Conservation (phyloP, 1,140 invertebrate genomes). For the Ceratoteleas bidentatus region DNA sequence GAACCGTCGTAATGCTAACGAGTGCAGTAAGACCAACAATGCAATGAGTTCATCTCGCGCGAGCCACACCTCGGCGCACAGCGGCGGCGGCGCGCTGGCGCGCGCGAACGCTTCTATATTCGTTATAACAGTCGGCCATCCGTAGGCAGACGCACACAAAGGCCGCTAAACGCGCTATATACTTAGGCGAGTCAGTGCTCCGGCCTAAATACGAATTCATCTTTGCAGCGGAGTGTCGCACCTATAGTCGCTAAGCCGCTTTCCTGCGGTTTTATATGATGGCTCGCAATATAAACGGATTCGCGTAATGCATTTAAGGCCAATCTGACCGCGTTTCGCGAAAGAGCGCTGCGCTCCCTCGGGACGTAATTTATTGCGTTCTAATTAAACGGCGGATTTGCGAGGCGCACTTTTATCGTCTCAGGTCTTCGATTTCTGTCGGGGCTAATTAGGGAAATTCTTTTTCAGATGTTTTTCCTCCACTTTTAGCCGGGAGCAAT, state of each 20-base stretch:
- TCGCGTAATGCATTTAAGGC: conserved; percentile 52
- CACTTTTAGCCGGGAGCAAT: neutral
- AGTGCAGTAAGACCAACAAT: conserved; percentile 47
- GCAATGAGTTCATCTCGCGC: conserved; percentile 55
- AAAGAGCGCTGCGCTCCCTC: conserved; percentile 11
- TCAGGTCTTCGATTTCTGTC: conserved; percentile 3
- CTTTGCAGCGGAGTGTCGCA: conserved; percentile 38
- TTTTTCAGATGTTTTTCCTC: too few relatives aligned
- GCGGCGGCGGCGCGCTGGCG: conserved; percentile 15
- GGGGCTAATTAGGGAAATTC: conserved; percentile 10
- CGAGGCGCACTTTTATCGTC: conserved; percentile 30
- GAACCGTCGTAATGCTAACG: conserved; percentile 38
- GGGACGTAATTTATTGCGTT: conserved; percentile 45
- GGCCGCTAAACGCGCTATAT: conserved; percentile 48
- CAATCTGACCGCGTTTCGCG: conserved; percentile 46
- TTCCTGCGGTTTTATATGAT: conserved; percentile 46
- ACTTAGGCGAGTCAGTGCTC: conserved; percentile 58
- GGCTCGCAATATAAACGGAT: conserved; percentile 50
- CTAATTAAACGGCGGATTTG: conserved; percentile 50
- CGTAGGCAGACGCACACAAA: conserved; percentile 51
- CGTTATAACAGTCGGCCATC: conserved; percentile 48
- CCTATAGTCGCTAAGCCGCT: conserved; percentile 53
- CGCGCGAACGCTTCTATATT: conserved; percentile 31
- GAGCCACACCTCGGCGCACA: conserved; percentile 59
- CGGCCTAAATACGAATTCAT: conserved; percentile 64